Base-by-base conservation (phyloP, 2,888 invertebrate species). In the Drosophila mulleri region DNA sequence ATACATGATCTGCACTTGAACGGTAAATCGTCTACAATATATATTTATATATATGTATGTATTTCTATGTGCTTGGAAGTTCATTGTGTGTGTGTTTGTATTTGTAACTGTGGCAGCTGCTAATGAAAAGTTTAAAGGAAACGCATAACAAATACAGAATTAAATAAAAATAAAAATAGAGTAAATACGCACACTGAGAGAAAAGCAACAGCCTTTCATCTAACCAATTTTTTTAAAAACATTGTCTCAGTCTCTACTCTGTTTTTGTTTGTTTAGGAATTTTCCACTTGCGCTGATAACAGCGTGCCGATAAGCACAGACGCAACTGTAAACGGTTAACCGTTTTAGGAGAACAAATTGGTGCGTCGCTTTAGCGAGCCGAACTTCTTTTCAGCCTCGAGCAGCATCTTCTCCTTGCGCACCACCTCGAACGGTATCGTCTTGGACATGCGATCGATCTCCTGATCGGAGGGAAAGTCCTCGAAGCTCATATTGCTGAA, bases 401-500 rank as follows among this genome's bases (percentile, higher is more conserved):
- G 74, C 35, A 93, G 91, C 83, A 91, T 92, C 75, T 94, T 94
- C 41, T 94, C 93, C 78, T 93, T 94, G 45, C 94, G 93, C 26
- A 95, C 93, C 11, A 96, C 95, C 88, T 96, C 95, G 82, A 95
- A 96, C 0, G 95, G 95, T 57, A 94, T 94, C n/a, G 93, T 92
- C 68, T 90, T 89, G 20, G 92, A 90, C 75, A 90, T 84, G 39
- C 91, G 90, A 81, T 93, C 92, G 67, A 92, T 91, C 69, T 94
- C 94, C 83, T 95, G 95, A 83, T 95, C 96, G 32, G 95, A 95
- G 3, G 95, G 95, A 86, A 95, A 96, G 91, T 96, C 96, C 90
- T 96, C 96, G 83, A 96, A 96, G 87, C 96, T 96, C 95, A 96
- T 95, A 82, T 96, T 96, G 83, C 95, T 95, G 86, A 96, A 95